phyloP scores from a whole-genome alignment of 2,113 vertebrate genomes.

The Albula glossodonta region DNA sequence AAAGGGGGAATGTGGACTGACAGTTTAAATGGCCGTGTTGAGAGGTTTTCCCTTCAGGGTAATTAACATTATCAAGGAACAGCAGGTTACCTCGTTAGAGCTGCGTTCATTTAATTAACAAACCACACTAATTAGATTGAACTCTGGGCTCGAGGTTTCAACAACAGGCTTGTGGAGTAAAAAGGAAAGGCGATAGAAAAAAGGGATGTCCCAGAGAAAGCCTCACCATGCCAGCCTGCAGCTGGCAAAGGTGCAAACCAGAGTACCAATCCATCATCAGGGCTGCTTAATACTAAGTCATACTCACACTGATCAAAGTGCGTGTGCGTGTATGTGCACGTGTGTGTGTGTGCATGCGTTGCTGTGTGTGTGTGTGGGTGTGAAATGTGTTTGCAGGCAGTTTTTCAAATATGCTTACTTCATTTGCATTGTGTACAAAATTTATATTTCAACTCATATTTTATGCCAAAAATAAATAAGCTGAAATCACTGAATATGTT shows the following conservation, averaged over 20 bases:
- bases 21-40: constrained; percentile 72
- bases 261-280: too few species aligned
- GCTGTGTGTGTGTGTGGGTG: too few species aligned
- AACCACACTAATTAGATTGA: constrained; percentile 58
- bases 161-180: constrained; percentile 36
- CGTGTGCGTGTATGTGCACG: too few species aligned
- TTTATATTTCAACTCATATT: too few species aligned
- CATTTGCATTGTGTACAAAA: too few species aligned
- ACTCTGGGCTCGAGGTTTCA: constrained; percentile 45
- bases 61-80: constrained; percentile 76
- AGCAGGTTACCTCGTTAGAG: constrained; percentile 78
- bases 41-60: constrained; percentile 74
- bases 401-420: too few species aligned
- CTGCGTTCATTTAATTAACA: constrained; percentile 74
- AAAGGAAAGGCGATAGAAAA: constrained; percentile 25
- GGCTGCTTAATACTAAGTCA: too few species aligned
- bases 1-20: constrained; percentile 63
- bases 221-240: background rate
- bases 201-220: background rate
- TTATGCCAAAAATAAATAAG: too few species aligned
- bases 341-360: too few species aligned
- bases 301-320: too few species aligned
- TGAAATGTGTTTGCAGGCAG: too few species aligned
- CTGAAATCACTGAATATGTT: too few species aligned
- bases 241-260: background rate